Conservation (phyloP, 2,797 vertebrate genomes). For the Pseudochaenichthys georgianus region DNA sequence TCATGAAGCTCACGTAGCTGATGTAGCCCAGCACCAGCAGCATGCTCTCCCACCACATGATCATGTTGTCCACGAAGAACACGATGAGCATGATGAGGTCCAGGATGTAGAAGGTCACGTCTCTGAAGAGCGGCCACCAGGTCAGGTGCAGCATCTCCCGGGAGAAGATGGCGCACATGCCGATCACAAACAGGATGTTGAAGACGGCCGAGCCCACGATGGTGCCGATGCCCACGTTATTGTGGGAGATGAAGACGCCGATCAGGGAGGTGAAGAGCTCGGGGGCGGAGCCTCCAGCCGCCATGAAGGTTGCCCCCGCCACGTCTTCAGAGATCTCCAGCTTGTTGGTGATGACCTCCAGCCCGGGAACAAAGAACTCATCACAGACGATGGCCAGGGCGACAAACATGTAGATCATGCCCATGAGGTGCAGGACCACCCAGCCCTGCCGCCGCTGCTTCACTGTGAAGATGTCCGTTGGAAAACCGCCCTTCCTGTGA, state of each 20-base stretch:
- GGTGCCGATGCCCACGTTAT: constrained; percentile 94
- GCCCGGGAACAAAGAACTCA: constrained; percentile 93
- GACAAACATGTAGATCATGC: constrained; percentile 94
- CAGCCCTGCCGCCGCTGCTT: constrained; percentile 90
- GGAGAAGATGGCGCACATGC: constrained; percentile 94
- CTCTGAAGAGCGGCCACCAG: constrained; percentile 96
- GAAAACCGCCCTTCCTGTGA: constrained; percentile 87
- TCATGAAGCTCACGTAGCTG: constrained; percentile 92
- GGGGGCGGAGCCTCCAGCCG: constrained; percentile 93
- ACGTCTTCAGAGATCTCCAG: constrained; percentile 93
- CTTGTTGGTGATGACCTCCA: constrained; percentile 90
- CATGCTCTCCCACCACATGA: constrained; percentile 94
- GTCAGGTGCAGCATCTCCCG: constrained; percentile 91
- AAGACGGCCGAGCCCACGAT: constrained; percentile 96
- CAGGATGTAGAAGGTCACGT: constrained; percentile 92
- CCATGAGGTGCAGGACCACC: constrained; percentile 89
- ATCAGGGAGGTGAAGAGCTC: constrained; percentile 97
- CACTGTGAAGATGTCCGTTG: constrained; percentile 90
- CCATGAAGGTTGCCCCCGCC: constrained; percentile 96
- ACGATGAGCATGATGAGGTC: constrained; percentile 83
- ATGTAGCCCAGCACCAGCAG: constrained; percentile 88
- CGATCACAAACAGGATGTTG: constrained; percentile 96
- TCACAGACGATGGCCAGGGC: constrained; percentile 94
- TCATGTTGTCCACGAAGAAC: constrained; percentile 82
- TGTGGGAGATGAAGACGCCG: constrained; percentile 93